Percentiles rank a stretch among this genome's conserved stretches.
Evolutionary conservation across 35 echinoderm and acorn worm genomes (phyloP).

Genomic region (Heliocidaris erythrogramma): DNA sequence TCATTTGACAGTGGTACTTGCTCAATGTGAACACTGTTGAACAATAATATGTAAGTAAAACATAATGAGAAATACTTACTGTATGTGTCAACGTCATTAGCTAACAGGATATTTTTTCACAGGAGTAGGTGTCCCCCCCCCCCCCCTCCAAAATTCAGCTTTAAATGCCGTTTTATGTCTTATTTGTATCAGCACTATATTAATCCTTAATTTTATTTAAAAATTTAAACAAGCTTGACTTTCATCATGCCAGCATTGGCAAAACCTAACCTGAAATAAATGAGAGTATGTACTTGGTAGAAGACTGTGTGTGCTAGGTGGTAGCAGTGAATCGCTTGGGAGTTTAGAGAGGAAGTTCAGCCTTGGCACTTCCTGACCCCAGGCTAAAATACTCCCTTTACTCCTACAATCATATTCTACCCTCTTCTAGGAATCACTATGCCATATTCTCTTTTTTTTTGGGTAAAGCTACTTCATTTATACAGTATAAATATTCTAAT

Average conservation of each 20-base stretch:
- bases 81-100: too few relatives aligned
- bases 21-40: too few relatives aligned
- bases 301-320: background rate
- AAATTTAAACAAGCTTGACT: background rate
- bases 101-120: too few relatives aligned
- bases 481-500: background rate
- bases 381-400: conserved; percentile 12
- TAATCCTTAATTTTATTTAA: background rate
- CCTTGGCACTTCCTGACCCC: background rate
- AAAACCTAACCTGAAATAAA: background rate
- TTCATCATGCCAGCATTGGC: background rate
- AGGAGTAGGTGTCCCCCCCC: too few relatives aligned
- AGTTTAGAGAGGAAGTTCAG: conserved; percentile 11
- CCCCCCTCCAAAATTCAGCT: too few relatives aligned
- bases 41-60: too few relatives aligned
- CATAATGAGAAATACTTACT: too few relatives aligned
- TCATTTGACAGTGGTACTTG: too few relatives aligned
- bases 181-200: too few relatives aligned
- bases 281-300: background rate
- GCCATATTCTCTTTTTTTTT: background rate
- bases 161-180: too few relatives aligned
- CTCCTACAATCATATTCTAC: background rate
- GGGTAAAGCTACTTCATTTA: background rate
- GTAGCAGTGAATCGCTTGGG: background rate
- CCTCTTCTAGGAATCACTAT: background rate